Evolutionary conservation across 2,797 vertebrate species (phyloP).

Genomic region (Gymnocypris eckloni): DNA sequence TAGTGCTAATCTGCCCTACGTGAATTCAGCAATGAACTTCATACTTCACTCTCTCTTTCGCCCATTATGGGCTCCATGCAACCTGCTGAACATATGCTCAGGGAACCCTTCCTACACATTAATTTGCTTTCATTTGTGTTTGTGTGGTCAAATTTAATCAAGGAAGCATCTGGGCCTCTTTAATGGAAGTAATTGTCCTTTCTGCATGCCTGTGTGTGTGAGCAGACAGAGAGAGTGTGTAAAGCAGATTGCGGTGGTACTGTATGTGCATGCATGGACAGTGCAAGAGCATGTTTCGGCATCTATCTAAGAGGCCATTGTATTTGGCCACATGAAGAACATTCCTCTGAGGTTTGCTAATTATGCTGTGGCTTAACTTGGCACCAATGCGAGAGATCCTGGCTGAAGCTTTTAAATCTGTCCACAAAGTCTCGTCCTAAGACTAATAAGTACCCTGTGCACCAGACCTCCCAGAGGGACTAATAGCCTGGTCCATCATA

Average conservation of each 20-base stretch:
- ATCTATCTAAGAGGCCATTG: constrained; percentile 80
- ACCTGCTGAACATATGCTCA: constrained; percentile 77
- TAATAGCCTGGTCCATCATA: constrained; percentile 67
- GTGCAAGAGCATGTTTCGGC: constrained; percentile 74
- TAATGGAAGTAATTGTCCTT: constrained; percentile 83
- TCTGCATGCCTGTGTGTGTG: constrained; percentile 63
- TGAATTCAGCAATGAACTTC: constrained; percentile 51
- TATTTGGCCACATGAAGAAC: constrained; percentile 80
- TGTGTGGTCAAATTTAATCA: constrained; percentile 85
- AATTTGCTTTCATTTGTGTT: constrained; percentile 79
- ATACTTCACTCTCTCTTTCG: constrained; percentile 49
- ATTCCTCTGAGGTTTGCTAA: constrained; percentile 82
- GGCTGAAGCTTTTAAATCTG: constrained; percentile 83
- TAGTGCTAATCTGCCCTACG: constrained; percentile 59
- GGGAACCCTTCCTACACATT: constrained; percentile 74
- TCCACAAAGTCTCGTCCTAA: constrained; percentile 77
- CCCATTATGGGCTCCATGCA: constrained; percentile 64
- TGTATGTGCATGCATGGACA: constrained; percentile 60
- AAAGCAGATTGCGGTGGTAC: constrained; percentile 53
- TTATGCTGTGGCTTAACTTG: constrained; percentile 85
- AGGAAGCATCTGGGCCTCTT: constrained; percentile 82
- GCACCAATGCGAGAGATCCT: constrained; percentile 81
- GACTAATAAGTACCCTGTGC: constrained; percentile 77
- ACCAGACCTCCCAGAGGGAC: constrained; percentile 77
- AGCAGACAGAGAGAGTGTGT: constrained; percentile 37